These are phyloP conservation scores for Novumbra hubbsi DNA, from an alignment of 2,797 vertebrate species.

Conservation along the genomic window DNA sequence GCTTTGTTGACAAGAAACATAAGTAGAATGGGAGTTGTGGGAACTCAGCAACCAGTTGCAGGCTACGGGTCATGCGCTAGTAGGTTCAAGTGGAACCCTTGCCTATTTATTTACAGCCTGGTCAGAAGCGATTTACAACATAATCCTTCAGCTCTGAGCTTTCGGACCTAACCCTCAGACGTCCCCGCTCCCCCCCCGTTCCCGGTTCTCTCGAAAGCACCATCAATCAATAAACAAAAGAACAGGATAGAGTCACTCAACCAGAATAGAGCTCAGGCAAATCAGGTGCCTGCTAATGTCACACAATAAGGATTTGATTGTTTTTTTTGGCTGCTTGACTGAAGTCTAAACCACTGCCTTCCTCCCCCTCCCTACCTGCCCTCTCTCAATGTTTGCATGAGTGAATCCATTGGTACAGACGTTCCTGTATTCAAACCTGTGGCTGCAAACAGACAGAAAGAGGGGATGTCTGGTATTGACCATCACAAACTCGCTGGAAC, in stretches of 20 bases:
- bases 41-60: too few relatives aligned
- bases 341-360: too few relatives aligned
- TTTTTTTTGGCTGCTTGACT: slow-evolving; percentile 11
- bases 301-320: slow-evolving; percentile 1
- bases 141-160: too few relatives aligned
- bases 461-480: background rate
- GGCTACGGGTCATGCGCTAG: too few relatives aligned
- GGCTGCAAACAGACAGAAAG: background rate
- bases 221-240: slow-evolving; percentile 4
- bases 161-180: too few relatives aligned
- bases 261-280: slow-evolving; percentile 13
- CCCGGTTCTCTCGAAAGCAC: background rate
- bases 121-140: too few relatives aligned
- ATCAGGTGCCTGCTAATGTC: slow-evolving; percentile 2
- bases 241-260: slow-evolving; percentile 12
- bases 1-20: too few relatives aligned
- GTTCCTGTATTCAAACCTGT: background rate
- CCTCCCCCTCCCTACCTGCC: background rate
- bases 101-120: too few relatives aligned
- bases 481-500: too few relatives aligned
- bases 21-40: too few relatives aligned
- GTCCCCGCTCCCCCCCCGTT: too few relatives aligned
- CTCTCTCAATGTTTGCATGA: background rate
- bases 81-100: too few relatives aligned
- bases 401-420: background rate